A percentile compares a stretch with the other conserved stretches of the same genome.
phyloP scores from a whole-genome alignment of 2,888 invertebrate genomes.

The Euphydryas editha region DNA sequence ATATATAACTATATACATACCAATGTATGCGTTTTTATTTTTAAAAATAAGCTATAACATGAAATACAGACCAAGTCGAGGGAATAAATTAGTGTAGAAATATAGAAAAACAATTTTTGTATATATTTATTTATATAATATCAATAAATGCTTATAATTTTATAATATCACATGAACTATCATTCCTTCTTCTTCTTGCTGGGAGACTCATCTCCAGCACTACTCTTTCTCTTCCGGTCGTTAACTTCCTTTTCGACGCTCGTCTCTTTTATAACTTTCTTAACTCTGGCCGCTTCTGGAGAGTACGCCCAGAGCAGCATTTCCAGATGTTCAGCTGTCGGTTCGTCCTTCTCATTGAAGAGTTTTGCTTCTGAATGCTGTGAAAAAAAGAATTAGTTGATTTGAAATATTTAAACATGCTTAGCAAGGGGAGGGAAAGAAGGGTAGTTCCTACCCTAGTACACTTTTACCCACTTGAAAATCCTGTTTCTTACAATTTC shows the following conservation, averaged over 20 bases:
- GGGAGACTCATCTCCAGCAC: conserved; percentile 59
- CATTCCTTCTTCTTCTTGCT: conserved; percentile 66
- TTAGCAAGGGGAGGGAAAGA: too few species aligned
- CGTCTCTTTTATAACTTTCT: conserved; percentile 74
- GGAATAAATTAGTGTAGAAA: too few species aligned
- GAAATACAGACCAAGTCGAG: too few species aligned
- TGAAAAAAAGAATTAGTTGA: not conserved
- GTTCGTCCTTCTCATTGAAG: conserved; percentile 86
- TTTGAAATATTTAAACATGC: not conserved
- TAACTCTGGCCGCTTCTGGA: conserved; percentile 87
- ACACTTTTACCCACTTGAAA: too few species aligned
- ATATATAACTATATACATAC: too few species aligned
- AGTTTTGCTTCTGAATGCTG: conserved; percentile 85
- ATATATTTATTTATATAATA: conserved; percentile 33
- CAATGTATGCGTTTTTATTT: too few species aligned
- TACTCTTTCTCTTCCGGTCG: conserved; percentile 61
- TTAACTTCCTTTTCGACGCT: conserved; percentile 50
- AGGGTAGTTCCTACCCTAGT: too few species aligned
- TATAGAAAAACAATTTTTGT: conserved; percentile 19
- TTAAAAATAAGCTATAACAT: too few species aligned
- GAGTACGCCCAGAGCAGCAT: conserved; percentile 91
- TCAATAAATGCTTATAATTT: conserved; percentile 39
- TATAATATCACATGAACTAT: conserved; percentile 31
- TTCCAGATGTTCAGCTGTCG: conserved; percentile 86
- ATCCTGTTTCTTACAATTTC: too few species aligned